phyloP scores from a whole-genome alignment of 2,113 vertebrate genomes.

The Rhea pennata region DNA sequence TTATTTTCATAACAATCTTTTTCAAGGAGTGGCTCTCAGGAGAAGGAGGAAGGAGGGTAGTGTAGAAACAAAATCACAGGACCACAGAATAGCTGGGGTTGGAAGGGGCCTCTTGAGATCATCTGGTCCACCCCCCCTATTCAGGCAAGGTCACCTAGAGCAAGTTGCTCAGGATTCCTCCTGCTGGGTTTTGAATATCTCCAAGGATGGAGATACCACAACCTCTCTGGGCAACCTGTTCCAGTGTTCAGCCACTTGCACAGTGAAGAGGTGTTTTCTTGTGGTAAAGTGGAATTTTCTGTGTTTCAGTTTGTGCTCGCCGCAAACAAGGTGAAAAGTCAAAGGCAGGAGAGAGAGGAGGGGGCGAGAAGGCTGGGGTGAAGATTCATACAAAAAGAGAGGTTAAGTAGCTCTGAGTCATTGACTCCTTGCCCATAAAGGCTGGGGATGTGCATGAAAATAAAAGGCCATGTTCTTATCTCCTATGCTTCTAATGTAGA shows the following conservation, averaged over 20 bases:
- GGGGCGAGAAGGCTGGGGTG: not conserved
- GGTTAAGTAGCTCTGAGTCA: not conserved
- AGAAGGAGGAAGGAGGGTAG: not conserved
- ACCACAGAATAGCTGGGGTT: too few relatives aligned
- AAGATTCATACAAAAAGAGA: not conserved
- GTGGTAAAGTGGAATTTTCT: too few relatives aligned
- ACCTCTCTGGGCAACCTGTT: too few relatives aligned
- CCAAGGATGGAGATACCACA: too few relatives aligned
- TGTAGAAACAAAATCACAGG: not conserved
- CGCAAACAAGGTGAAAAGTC: not conserved
- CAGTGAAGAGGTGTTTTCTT: too few relatives aligned
- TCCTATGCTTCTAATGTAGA: not conserved
- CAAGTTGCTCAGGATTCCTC: too few relatives aligned
- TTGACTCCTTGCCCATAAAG: not conserved
- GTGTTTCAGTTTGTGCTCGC: too few relatives aligned
- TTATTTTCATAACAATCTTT: not conserved
- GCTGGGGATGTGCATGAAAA: not conserved
- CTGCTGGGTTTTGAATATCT: too few relatives aligned
- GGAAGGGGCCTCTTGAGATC: too few relatives aligned
- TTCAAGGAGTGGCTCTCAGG: not conserved
- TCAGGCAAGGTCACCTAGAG: too few relatives aligned
- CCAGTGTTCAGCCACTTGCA: too few relatives aligned
- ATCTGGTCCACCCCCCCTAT: too few relatives aligned
- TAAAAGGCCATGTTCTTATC: rapidly evolving
- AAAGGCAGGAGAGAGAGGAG: not conserved